A percentile compares a stretch with the other conserved stretches of the same genome.
These are phyloP conservation scores for Heterochromis multidens DNA, from an alignment of 2,113 vertebrate genomes.

Conservation along the genomic window DNA sequence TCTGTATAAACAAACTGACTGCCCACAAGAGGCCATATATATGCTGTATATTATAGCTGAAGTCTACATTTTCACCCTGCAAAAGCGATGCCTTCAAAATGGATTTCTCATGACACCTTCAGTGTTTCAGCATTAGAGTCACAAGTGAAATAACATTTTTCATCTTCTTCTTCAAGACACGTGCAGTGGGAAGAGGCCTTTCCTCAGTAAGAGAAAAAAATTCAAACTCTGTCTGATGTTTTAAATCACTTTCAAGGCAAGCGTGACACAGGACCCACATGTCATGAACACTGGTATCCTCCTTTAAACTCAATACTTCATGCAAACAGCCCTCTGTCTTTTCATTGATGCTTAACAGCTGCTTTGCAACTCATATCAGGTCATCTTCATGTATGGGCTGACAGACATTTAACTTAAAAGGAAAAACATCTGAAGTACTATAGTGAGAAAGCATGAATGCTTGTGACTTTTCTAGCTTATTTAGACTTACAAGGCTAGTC, in stretches of 20 bases:
- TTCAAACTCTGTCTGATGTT: neutral
- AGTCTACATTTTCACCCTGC: neutral
- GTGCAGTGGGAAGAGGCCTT: neutral
- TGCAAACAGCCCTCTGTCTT: constrained; percentile 75
- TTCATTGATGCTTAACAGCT: constrained; percentile 76
- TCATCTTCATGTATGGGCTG: constrained; percentile 28
- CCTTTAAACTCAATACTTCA: constrained; percentile 64
- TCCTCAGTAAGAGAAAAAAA: constrained; percentile 31
- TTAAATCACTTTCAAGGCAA: constrained; percentile 3
- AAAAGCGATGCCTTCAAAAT: neutral
- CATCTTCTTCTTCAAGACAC: neutral
- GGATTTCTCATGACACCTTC: neutral
- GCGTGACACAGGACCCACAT: constrained; percentile 52
- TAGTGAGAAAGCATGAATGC: constrained; percentile 11
- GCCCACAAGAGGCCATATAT: no score
- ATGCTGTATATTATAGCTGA: no score
- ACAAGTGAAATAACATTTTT: neutral
- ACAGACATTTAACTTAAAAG: constrained; percentile 43
- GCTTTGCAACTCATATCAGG: constrained; percentile 23
- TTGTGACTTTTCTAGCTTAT: constrained; percentile 28
- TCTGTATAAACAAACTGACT: no score
- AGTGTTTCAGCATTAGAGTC: neutral
- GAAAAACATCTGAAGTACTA: constrained; percentile 6
- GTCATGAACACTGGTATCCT: constrained; percentile 35
- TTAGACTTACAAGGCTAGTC: constrained; percentile 16